These are phyloP conservation scores for Gavialis gangeticus DNA, from an alignment of 2,113 vertebrate genomes.

Conservation along the genomic window DNA sequence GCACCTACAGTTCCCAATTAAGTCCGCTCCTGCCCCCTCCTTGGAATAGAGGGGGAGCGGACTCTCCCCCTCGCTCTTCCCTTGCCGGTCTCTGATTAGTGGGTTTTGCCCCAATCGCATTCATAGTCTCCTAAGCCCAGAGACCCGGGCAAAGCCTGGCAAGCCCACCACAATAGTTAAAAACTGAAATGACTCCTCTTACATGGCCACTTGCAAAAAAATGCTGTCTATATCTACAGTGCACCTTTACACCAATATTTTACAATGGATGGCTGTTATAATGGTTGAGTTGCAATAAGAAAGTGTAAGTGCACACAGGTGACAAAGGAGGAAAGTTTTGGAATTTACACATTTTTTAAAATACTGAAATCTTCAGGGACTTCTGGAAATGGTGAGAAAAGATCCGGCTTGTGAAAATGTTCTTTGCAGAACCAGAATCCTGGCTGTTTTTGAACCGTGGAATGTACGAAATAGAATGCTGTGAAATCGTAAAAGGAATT, in stretches of 20 bases:
- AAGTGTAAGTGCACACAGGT: background rate
- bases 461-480: background rate
- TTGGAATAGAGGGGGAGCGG: too few species aligned
- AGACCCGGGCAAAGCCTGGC: too few species aligned
- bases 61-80: too few species aligned
- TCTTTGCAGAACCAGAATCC: constrained; percentile 37
- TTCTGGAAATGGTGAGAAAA: constrained; percentile 47
- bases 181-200: background rate
- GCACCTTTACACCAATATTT: background rate
- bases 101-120: too few species aligned
- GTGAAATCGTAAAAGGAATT: constrained; percentile 24
- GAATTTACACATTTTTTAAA: constrained; percentile 24
- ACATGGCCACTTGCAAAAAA: background rate
- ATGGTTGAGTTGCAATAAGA: background rate
- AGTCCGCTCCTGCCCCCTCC: too few species aligned
- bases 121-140: too few species aligned
- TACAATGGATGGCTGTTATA: background rate
- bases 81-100: too few species aligned
- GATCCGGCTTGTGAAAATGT: constrained; percentile 14
- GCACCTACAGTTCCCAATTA: too few species aligned
- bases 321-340: background rate
- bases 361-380: constrained; percentile 19
- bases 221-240: background rate
- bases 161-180: background rate
- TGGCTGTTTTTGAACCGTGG: background rate